These are phyloP conservation scores for Cyanocitta stelleri DNA, from an alignment of 2,113 vertebrate species.

Conservation along the genomic window DNA sequence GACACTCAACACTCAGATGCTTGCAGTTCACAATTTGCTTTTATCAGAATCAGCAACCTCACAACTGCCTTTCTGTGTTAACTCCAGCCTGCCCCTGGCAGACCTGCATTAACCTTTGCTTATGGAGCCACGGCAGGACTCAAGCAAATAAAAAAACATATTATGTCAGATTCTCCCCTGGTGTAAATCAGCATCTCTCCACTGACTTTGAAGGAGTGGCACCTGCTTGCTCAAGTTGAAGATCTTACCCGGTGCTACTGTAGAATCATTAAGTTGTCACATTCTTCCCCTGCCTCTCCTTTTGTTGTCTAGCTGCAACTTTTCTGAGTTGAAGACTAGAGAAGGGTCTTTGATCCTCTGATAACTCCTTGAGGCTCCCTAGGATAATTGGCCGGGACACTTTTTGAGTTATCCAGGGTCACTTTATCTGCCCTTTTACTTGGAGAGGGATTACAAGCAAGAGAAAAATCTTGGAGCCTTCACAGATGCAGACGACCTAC, in stretches of 20 bases:
- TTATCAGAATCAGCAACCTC: conserved; percentile 51
- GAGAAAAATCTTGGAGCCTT: conserved; percentile 42
- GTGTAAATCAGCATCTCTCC: conserved; percentile 29
- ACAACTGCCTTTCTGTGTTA: conserved; percentile 59
- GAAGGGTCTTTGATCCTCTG: conserved; percentile 47
- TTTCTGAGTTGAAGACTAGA: conserved; percentile 44
- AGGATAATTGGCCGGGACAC: conserved; percentile 51
- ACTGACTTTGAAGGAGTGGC: conserved; percentile 29
- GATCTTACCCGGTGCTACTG: not conserved
- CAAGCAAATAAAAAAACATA: conserved; percentile 57
- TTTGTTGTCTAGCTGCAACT: conserved; percentile 38
- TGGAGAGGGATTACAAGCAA: conserved; percentile 38
- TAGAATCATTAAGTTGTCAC: conserved; percentile 44
- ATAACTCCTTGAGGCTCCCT: conserved; percentile 53
- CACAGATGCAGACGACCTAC: conserved; percentile 28
- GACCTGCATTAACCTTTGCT: conserved; percentile 65
- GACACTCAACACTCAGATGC: conserved; percentile 57
- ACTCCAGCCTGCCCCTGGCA: conserved; percentile 54
- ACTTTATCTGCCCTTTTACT: conserved; percentile 47
- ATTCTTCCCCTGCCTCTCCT: conserved; percentile 33
- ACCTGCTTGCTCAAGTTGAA: conserved; percentile 9
- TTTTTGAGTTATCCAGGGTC: conserved; percentile 48
- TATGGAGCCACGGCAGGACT: conserved; percentile 56
- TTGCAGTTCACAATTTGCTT: conserved; percentile 59
- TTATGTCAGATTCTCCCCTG: conserved; percentile 9